A percentile compares a stretch with the other conserved stretches of the same genome.
These are phyloP conservation scores for Datnioides undecimradiatus DNA, from an alignment of 2,113 vertebrate genomes.

Conservation along the genomic window DNA sequence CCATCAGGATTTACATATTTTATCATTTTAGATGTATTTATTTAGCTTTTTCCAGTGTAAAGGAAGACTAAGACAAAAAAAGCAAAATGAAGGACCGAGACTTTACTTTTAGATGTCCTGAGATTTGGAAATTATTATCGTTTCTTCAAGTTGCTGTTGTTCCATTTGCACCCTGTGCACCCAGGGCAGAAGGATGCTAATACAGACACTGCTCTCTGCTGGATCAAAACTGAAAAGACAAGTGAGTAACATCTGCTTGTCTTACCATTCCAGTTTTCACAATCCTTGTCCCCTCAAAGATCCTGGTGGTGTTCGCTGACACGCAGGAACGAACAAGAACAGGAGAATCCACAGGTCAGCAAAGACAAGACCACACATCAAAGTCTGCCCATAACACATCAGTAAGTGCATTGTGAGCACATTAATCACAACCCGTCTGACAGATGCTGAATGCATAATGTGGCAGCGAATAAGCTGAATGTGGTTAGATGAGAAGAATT, in stretches of 20 bases:
- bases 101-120: neutral
- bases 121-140: neutral
- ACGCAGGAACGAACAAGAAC: neutral
- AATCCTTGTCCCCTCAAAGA: conserved; percentile 97
- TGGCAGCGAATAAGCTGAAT: neutral
- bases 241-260: neutral
- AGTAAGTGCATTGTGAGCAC: conserved; percentile 1
- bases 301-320: conserved; percentile 95
- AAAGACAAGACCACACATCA: neutral
- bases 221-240: conserved; percentile 43
- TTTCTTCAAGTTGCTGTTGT: neutral
- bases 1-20: neutral
- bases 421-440: conserved; percentile 29
- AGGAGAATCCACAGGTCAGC: neutral
- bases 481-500: neutral
- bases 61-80: neutral
- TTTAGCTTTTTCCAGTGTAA: neutral
- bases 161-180: neutral
- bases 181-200: neutral
- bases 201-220: conserved; percentile 68
- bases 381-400: neutral
- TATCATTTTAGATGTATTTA: neutral
- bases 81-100: neutral
- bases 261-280: conserved; percentile 99
- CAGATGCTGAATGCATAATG: conserved; percentile 8